Conservation (phyloP, 2,888 invertebrate genomes). For the Hydraecia micacea region DNA sequence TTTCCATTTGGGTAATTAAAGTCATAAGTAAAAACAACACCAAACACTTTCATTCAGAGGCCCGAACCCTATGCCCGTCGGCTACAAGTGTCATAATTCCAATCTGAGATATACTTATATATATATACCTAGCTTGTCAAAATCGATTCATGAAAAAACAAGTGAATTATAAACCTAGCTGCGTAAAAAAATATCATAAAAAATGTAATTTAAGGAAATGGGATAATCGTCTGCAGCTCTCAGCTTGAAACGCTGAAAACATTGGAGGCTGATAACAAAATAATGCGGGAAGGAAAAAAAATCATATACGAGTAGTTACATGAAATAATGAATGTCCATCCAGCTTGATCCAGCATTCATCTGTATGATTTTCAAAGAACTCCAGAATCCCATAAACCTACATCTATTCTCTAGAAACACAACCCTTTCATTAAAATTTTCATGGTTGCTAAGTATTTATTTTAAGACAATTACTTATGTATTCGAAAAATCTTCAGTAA, state of each 20-base stretch:
- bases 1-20: too few species aligned
- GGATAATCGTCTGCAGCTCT: background rate
- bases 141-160: background rate
- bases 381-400: background rate
- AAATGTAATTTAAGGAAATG: background rate
- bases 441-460: background rate
- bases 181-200: background rate
- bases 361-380: background rate
- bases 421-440: background rate
- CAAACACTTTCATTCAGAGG: too few species aligned
- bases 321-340: background rate
- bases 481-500: constrained; percentile 7
- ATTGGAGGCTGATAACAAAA: too few species aligned
- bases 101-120: too few species aligned
- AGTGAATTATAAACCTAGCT: background rate
- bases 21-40: too few species aligned
- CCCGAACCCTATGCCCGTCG: too few species aligned
- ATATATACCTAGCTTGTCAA: too few species aligned
- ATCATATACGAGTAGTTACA: too few species aligned
- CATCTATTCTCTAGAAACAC: too few species aligned
- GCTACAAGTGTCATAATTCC: background rate
- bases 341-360: background rate
- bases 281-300: background rate
- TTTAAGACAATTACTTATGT: background rate
- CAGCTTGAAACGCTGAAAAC: background rate